Percentiles rank a stretch among this genome's conserved stretches.
Evolutionary conservation across 2,888 invertebrate species (phyloP).

Genomic region (Tetramorium bicarinatum): DNA sequence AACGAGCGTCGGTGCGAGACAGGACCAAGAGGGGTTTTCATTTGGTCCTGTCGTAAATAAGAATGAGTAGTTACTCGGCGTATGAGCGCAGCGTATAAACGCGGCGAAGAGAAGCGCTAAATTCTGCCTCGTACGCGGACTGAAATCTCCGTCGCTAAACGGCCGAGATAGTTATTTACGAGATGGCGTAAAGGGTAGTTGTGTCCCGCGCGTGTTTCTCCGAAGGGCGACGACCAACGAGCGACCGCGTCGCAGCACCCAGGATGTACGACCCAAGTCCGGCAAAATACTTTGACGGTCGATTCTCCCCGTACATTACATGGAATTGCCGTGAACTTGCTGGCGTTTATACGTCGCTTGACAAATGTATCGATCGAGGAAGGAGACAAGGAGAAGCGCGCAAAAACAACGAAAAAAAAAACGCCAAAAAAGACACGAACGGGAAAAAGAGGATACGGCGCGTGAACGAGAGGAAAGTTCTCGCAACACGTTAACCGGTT

Average conservation of each 20-base stretch:
- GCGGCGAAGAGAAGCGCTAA: constrained; percentile 57
- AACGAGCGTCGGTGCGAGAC: constrained; percentile 19
- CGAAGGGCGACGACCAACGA: constrained; percentile 31
- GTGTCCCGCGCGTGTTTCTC: constrained; percentile 57
- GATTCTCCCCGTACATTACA: constrained; percentile 63
- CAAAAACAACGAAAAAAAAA: constrained; percentile 43
- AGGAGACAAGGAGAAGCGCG: constrained; percentile 3
- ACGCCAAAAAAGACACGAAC: neutral
- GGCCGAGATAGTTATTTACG: constrained; percentile 73
- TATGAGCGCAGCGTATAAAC: constrained; percentile 5
- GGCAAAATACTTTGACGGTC: constrained; percentile 40
- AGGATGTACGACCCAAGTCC: constrained; percentile 57
- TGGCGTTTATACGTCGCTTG: constrained; percentile 59
- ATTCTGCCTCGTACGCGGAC: constrained; percentile 58
- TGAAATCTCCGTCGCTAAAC: constrained; percentile 66
- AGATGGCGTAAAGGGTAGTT: constrained; percentile 69
- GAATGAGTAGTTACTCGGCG: constrained; percentile 58
- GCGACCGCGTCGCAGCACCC: constrained; percentile 15
- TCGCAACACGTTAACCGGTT: constrained; percentile 51
- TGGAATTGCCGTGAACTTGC: constrained; percentile 67
- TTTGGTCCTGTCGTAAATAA: constrained; percentile 74
- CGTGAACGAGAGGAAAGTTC: constrained; percentile 40
- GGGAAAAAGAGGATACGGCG: constrained; percentile 2
- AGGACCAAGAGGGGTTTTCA: constrained; percentile 63
- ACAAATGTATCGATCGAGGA: constrained; percentile 71